Base-by-base conservation (phyloP, 2,113 vertebrate species). In the Trogon surrucura region DNA sequence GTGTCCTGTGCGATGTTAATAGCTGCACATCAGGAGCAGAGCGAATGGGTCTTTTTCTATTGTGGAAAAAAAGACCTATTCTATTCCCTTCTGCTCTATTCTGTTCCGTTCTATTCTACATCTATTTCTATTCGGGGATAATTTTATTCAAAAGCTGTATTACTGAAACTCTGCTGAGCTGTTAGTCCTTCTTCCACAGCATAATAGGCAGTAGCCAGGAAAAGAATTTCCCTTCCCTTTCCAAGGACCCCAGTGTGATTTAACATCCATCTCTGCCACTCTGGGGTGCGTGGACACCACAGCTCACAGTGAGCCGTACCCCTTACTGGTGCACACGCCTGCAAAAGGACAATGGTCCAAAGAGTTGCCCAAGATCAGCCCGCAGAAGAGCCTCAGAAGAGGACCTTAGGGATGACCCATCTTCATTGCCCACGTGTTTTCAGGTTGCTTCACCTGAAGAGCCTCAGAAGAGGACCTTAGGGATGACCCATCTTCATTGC, bases 331-430 rank as follows among this genome's bases (percentile, higher is more conserved):
- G 48, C 69, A 29, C 30, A 47, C 10, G 51, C 61, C 77, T 82
- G 34, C 18, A 8, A 18, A 26, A 44, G 18, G 16, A 20, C 36
- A 2, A 47, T 47, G 9, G 44, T 38, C 64, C 53, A 13, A 17
- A 23, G 1, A 15, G 45, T 16, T 41, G 5, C 16, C 67, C 8
- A 26, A 45, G 50, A 51, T 4, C 41, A 57, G 27, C 3, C 16
- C 0, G 5, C 19, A 29, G 30, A 1, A 0, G 5, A 12, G 21
- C 48, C 54, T 32, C 50, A 32, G 50, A 71, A 53, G 23, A 17
- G 11, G 4, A 58, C 13, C 44, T 6, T 21, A 4, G 11, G 15
- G 27, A 82, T 45, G 78, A 65, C 32, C 5, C 36, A 13, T 13
- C 41, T 38, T 38, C 27, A 7, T n/a, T n/a, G 15, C 13, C 44